These are phyloP conservation scores for Erpobdella octoculata DNA, from an alignment of 2,888 invertebrate genomes.

Conservation along the genomic window DNA sequence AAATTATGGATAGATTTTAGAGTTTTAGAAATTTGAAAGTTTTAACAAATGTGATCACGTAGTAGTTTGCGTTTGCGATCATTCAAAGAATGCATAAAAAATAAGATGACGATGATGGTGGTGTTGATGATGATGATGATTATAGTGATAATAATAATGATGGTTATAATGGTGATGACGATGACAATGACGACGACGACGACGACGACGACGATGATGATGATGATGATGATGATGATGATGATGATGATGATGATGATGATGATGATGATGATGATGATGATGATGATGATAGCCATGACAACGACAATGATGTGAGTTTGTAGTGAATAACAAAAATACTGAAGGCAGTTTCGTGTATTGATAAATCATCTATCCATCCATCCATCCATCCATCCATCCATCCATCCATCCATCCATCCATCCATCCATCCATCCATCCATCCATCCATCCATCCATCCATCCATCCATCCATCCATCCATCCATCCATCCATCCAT, in stretches of 20 bases:
- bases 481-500: conserved; percentile 18
- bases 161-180: too few species aligned
- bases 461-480: conserved; percentile 20
- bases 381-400: conserved; percentile 9
- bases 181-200: conserved; percentile 6
- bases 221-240: neutral
- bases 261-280: too few species aligned
- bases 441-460: conserved; percentile 23
- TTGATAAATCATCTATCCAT: conserved; percentile 19
- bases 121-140: too few species aligned
- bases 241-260: neutral
- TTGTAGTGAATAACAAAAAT: too few species aligned
- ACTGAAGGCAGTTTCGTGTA: too few species aligned
- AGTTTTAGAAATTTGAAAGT: too few species aligned
- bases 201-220: conserved; percentile 2
- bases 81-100: neutral
- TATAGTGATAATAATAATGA: too few species aligned
- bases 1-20: too few species aligned
- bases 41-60: neutral
- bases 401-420: neutral
- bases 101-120: neutral
- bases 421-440: conserved; percentile 20
- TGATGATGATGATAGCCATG: neutral
- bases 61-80: neutral
- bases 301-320: neutral